Evolutionary conservation across 2,113 vertebrate genomes (phyloP), one percentile per base, ranked within the genome.

Genomic region (Callithrix jacchus): DNA sequence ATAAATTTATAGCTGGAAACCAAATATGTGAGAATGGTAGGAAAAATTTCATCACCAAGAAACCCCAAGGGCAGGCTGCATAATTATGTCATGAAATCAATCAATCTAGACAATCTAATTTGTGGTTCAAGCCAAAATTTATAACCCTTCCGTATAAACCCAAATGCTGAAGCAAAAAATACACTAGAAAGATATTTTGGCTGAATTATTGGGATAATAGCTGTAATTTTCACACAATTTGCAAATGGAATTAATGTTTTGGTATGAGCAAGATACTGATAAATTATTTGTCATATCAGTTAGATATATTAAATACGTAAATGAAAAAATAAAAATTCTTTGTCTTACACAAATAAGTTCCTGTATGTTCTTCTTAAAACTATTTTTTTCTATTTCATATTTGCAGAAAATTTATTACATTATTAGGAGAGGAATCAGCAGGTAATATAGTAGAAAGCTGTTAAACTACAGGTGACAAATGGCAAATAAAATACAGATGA

Each of bases 61-160:
- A 87, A 82, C 12, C 14, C n/a, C 42, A 35, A 96, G 56, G 42
- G 6, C 25, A 71, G 40, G 16, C 32, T 93, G 6, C 37, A 61
- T 27, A 90, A 61, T 61, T 84, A 66, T 23, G 49, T 94, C 27
- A 61, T 42, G 32, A 86, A 84, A 64, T 61, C 70, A 84, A 45
- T 77, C 14, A 87, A 87, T 35, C 68, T 68, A 90, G 58, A 37
- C 16, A 32, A 13, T 58, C 20, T 37, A 81, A 13, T 77, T 94
- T 45, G 80, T 73, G 21, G 40, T 88, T 93, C 84, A 93, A 85
- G 70, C 77, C 30, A 80, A 95, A 89, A 91, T 85, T 86, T n/a
- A 91, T 74, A 74, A 84, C 23, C 21, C 30, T 64, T 66, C 25
- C 64, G 23, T 64, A 6, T 5, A 64, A 54, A 89, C 20, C 37